These are phyloP conservation scores for Micrastur ruficollis DNA, from an alignment of 2,797 vertebrate genomes.

Conservation along the genomic window DNA sequence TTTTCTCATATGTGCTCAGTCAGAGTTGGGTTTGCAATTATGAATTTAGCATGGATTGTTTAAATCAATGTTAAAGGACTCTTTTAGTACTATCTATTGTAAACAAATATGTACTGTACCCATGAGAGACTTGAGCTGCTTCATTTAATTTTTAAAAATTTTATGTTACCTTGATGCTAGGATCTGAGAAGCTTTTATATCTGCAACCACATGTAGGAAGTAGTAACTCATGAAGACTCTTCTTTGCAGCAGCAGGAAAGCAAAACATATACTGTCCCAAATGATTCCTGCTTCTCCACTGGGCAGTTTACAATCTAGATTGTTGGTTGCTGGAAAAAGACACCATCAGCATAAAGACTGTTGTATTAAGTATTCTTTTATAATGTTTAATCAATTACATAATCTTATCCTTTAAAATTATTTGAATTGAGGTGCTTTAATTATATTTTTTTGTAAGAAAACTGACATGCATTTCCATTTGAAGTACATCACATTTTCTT, in stretches of 20 bases:
- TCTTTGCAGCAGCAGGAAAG: constrained; percentile 94
- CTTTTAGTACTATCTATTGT: background rate
- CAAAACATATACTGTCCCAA: constrained; percentile 99
- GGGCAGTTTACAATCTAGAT: constrained; percentile 84
- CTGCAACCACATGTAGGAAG: constrained; percentile 96
- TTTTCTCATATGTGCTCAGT: background rate
- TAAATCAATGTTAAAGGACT: background rate
- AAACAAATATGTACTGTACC: background rate
- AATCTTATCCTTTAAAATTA: background rate
- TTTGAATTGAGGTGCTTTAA: background rate
- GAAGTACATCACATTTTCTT: background rate
- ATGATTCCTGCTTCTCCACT: constrained; percentile 94
- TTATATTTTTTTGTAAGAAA: background rate
- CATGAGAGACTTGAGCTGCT: background rate
- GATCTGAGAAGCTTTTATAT: constrained; percentile 96
- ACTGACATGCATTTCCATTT: background rate
- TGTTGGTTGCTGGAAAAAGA: constrained; percentile 60
- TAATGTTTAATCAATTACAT: background rate
- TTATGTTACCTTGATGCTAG: constrained; percentile 89
- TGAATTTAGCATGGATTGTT: background rate
- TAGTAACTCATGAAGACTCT: constrained; percentile 99
- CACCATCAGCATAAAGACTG: background rate
- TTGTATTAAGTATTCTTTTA: background rate
- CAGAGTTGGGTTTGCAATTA: background rate
- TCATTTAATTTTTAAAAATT: background rate